These are phyloP conservation scores for Napeogenes inachia DNA, from an alignment of 2,888 invertebrate species.

Conservation along the genomic window DNA sequence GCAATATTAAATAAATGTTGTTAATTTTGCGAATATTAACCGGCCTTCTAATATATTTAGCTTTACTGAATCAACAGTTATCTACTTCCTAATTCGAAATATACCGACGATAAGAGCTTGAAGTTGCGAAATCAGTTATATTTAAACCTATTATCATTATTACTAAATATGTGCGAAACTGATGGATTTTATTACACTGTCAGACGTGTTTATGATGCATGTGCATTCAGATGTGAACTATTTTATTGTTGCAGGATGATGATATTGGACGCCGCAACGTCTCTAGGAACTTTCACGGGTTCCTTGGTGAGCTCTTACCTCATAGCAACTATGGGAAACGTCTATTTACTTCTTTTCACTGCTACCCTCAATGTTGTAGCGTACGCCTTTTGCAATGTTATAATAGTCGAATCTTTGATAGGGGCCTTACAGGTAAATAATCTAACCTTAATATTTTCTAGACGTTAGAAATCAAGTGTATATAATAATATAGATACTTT, in stretches of 20 bases:
- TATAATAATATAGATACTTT: not conserved
- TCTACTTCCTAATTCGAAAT: no score
- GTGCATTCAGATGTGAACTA: no score
- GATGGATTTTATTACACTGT: no score
- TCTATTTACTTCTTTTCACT: conserved; percentile 70
- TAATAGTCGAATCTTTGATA: conserved; percentile 72
- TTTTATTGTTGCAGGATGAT: conserved; percentile 75
- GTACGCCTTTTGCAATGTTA: conserved; percentile 66
- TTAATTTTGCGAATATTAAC: no score
- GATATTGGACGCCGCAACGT: conserved; percentile 77
- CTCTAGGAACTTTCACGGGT: conserved; percentile 80
- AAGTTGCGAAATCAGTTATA: no score
- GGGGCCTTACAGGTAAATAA: conserved; percentile 54
- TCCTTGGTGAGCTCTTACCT: conserved; percentile 78
- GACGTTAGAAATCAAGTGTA: not conserved
- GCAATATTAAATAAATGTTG: no score
- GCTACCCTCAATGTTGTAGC: conserved; percentile 62
- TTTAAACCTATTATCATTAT: no score
- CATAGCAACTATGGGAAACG: conserved; percentile 73
- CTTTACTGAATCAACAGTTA: no score
- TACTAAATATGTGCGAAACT: no score
- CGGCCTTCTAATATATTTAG: no score
- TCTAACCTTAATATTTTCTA: not conserved
- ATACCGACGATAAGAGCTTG: no score
- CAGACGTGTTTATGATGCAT: no score